Evolutionary conservation across 2,888 invertebrate genomes (phyloP), one percentile per base, ranked within the genome.

Genomic region (Eudemis profundana): DNA sequence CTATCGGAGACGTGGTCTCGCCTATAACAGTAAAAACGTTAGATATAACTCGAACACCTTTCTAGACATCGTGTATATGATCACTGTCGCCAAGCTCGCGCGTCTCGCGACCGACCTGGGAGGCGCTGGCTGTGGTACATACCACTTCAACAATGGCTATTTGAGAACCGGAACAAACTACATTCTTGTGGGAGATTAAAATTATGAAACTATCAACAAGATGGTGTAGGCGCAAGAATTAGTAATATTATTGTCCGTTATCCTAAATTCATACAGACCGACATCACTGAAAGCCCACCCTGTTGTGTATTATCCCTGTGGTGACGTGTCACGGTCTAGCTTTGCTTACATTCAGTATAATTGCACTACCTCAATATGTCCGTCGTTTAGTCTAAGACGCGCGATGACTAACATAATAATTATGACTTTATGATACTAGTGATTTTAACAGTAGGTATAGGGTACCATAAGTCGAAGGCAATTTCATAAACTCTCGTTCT

Each of bases 181-280:
- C 29, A 15, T 12, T 29, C 44, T 29, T 44, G 56, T 15, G 19
- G 27, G 17, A 44, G n/a, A n/a, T n/a, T n/a, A n/a, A 56, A 44
- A 44, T 17, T 49, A 53, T 33, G 33, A 42, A 70, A 70, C 66
- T 71, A 70, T 60, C 63, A 71, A 70, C 72, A 69, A 76, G 64
- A 72, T 68, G n/a, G 70, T 77, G 75, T 73, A 76, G 74, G 75
- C 74, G 78, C 76, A 77, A 77, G 72, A 79, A 80, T 85, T 84
- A 84, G 81, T 81, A 76, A 82, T 80, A 86, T 90, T 92, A 92
- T 92, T 91, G 91, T 91, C 91, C 83, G 87, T 81, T 85, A 85
- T 86, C 79, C 82, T 89, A 86, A 87, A 87, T 87, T 86, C 85
- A 83, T 85, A 84, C 81, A 74, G 83, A 85, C 79, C 83, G 78